Conservation (phyloP, 1,140 invertebrate species). For the Oryctes rhinoceros region DNA sequence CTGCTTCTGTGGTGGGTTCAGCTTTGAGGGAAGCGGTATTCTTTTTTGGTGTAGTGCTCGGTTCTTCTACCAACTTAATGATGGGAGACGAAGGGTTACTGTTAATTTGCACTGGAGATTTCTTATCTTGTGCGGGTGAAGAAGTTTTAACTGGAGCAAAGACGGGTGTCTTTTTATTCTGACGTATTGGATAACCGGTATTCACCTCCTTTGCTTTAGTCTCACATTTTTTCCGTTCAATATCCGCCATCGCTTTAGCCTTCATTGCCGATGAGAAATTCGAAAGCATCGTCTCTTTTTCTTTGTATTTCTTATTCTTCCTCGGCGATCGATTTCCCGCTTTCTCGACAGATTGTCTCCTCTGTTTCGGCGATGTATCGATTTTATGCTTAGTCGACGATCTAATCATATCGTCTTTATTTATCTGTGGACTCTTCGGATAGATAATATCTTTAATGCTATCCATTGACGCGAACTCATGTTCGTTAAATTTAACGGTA, state of each 20-base stretch:
- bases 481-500: slow-evolving; percentile 18
- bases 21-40: no score
- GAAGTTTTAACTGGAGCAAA: background rate
- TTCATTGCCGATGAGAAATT: background rate
- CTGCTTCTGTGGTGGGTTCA: no score
- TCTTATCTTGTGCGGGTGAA: background rate
- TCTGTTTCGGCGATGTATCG: background rate
- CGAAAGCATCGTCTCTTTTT: background rate
- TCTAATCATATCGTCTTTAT: background rate
- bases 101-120: background rate
- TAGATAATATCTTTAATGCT: background rate
- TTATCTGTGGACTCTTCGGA: no score
- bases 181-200: background rate
- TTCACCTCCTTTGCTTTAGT: background rate
- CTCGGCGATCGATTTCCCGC: background rate
- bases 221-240: background rate
- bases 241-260: background rate
- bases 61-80: no score
- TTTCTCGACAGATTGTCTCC: background rate
- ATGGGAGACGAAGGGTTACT: background rate
- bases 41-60: no score
- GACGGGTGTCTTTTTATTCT: background rate
- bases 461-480: background rate
- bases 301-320: background rate
- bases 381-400: background rate